phyloP scores from a whole-genome alignment of 2,888 invertebrate species.

The Drosophila cracens region DNA sequence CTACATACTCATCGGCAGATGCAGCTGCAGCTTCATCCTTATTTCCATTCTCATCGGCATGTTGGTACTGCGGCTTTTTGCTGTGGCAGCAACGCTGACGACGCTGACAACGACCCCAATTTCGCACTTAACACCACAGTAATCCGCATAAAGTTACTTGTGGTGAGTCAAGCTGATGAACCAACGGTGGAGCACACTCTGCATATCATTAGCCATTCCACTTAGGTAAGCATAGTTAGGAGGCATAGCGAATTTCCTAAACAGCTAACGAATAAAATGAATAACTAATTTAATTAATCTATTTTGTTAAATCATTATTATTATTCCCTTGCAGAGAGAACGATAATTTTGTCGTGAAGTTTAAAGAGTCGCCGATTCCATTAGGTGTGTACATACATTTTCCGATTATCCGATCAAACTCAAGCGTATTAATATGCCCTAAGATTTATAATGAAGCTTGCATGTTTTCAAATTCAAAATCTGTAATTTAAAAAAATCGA shows the following conservation, averaged over 20 bases:
- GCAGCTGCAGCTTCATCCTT: not conserved
- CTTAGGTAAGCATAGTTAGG: not conserved
- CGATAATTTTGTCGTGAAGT: not conserved
- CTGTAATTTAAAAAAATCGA: too few relatives aligned
- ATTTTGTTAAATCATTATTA: not conserved
- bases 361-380: not conserved
- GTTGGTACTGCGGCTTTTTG: slow-evolving; percentile 15
- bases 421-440: too few relatives aligned
- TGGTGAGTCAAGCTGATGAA: slow-evolving; percentile 11
- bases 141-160: slow-evolving; percentile 55
- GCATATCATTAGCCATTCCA: not conserved
- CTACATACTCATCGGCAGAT: slow-evolving; percentile 2
- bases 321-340: not conserved
- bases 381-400: not conserved
- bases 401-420: not conserved
- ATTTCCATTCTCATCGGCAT: slow-evolving; percentile 8
- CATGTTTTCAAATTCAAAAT: too few relatives aligned
- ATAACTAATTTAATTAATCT: not conserved
- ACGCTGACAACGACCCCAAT: slow-evolving; percentile 66
- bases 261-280: not conserved
- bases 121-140: slow-evolving; percentile 63
- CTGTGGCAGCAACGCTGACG: slow-evolving; percentile 24
- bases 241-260: not conserved
- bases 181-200: slow-evolving; percentile 7
- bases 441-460: too few relatives aligned